Percentiles rank a stretch among this genome's conserved stretches.
phyloP scores from a whole-genome alignment of 2,888 invertebrate species.

The Drosophila flavopinicola region DNA sequence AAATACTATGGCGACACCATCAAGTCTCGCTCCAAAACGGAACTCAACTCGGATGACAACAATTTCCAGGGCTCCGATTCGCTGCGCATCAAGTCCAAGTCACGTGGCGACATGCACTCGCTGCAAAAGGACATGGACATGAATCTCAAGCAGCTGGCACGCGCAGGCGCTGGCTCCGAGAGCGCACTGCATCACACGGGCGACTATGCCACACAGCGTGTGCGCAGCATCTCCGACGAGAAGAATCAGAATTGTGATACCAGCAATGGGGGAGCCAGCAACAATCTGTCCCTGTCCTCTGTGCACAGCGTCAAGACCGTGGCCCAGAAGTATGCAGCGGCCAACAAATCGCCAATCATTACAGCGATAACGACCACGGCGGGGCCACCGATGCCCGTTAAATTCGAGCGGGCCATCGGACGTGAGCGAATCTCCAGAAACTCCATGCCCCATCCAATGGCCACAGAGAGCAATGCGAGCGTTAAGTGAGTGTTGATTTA shows the following conservation, averaged over 20 bases:
- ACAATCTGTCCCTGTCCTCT: slow-evolving; percentile 26
- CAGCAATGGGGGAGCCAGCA: slow-evolving; percentile 43
- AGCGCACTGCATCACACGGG: slow-evolving; percentile 64
- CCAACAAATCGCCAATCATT: slow-evolving; percentile 34
- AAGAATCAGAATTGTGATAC: slow-evolving; percentile 84
- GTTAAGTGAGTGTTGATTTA: slow-evolving; percentile 47
- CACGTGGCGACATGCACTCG: slow-evolving; percentile 82
- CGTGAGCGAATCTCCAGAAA: slow-evolving; percentile 67
- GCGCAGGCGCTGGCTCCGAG: slow-evolving; percentile 75
- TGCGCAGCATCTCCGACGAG: slow-evolving; percentile 84
- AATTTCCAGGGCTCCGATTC: slow-evolving; percentile 80
- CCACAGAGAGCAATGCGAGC: slow-evolving; percentile 53
- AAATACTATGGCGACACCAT: slow-evolving; percentile 94
- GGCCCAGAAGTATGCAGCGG: slow-evolving; percentile 65
- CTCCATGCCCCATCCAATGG: slow-evolving; percentile 49
- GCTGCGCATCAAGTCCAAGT: slow-evolving; percentile 83
- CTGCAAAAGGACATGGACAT: slow-evolving; percentile 82
- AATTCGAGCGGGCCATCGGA: slow-evolving; percentile 78
- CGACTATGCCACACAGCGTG: slow-evolving; percentile 69
- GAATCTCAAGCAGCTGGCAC: slow-evolving; percentile 80
- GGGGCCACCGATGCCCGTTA: slow-evolving; percentile 32
- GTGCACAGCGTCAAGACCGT: slow-evolving; percentile 58
- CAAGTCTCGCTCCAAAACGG: slow-evolving; percentile 85
- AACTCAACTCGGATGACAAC: slow-evolving; percentile 82
- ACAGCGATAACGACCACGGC: slow-evolving; percentile 26